These are phyloP conservation scores for Globodera rostochiensis DNA, from an alignment of 1,140 invertebrate species.

Conservation along the genomic window DNA sequence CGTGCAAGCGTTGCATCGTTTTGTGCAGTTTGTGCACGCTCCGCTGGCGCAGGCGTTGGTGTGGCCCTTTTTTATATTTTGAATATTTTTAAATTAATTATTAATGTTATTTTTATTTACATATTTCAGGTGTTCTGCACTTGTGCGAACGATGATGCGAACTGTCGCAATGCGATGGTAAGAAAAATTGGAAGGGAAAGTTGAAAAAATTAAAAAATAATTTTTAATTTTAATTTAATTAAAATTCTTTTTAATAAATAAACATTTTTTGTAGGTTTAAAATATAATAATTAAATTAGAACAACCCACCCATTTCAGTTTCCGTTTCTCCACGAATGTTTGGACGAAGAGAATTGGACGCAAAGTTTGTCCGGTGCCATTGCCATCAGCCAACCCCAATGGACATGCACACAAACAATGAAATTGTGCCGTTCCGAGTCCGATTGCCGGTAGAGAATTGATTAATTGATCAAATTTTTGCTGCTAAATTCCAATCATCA, in stretches of 20 bases:
- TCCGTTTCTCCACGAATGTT: background rate
- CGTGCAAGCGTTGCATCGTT: conserved; percentile 57
- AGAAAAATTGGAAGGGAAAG: background rate
- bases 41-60: conserved; percentile 52
- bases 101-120: background rate
- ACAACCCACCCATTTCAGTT: background rate
- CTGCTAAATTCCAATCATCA: background rate
- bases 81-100: too few species aligned
- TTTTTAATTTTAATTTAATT: too few species aligned
- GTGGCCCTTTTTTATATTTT: conserved; percentile 33
- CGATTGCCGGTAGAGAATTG: conserved; percentile 49
- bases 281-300: too few species aligned
- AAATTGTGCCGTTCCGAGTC: conserved; percentile 45
- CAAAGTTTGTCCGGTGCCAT: background rate
- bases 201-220: too few species aligned
- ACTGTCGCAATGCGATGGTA: background rate
- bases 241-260: too few species aligned
- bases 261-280: too few species aligned
- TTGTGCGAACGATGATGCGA: conserved; percentile 44
- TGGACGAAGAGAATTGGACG: background rate
- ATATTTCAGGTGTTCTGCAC: conserved; percentile 32
- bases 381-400: conserved; percentile 30
- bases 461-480: conserved; percentile 15
- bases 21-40: conserved; percentile 51
- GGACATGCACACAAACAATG: conserved; percentile 50